Base-by-base conservation (phyloP, 2,888 invertebrate species). In the Megaustenia siamemsis region DNA sequence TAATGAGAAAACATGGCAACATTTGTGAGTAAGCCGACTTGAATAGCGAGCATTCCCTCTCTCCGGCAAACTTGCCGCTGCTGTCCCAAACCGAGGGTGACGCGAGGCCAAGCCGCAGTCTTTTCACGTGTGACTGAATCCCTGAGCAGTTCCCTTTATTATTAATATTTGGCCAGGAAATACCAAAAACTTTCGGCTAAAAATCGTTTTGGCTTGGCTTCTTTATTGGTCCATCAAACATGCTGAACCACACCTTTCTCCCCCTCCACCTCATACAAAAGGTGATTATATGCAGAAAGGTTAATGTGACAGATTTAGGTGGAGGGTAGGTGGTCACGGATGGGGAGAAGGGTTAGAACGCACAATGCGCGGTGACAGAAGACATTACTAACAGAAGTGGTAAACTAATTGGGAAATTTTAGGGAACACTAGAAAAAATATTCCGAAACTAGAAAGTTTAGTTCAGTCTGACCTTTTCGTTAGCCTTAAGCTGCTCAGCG, bases 21-120 rank as follows among this genome's bases (percentile, higher is more conserved):
- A 82, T 73, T 82, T 82, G 79, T 68, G 68, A 53, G 49, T 80
- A 80, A 80, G 68, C 79, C 49, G 79, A 32, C 68, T 35, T 68
- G 68, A 80, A 80, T 56, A 4, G 77, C 60, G 40, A 1, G 38
- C 77, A 77, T 77, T 77, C 63, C 10, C 63, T n/a, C 32, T 28
- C 38, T 63, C 32, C 5, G 12, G n/a, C 38, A 43, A 77, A 40
- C 77, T 4, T 63, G 24, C 63, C 0, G 60, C 77, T 60, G 63
- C 28, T 40, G 77, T 56, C n/a, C 38, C 15, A 5, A 28, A 40
- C 28, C 1, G 18, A 28, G 40, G 28, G 63, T 38, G 28, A 63
- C 77, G 77, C 53, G 21, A 4, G 35, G 32, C 56, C 71, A n/a
- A 28, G 28, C 69, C 40, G 35, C 38, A 40, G 69, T 73, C 71